These are phyloP conservation scores for Eulemur albifrons DNA, from an alignment of 2,797 vertebrate genomes.

Conservation along the genomic window DNA sequence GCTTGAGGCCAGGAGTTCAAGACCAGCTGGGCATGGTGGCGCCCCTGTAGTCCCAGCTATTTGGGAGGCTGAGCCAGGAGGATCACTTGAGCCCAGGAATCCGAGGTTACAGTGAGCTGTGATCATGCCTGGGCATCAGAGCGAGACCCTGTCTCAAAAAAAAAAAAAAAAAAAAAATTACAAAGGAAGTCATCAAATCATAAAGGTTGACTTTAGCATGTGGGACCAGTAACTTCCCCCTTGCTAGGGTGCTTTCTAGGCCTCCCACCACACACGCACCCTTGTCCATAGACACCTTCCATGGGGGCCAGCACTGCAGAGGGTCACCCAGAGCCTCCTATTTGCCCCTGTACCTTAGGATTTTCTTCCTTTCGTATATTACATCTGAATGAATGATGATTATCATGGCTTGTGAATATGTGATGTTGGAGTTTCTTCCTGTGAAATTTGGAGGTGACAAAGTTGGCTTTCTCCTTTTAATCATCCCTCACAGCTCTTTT, in stretches of 20 bases:
- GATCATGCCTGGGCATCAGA: too few relatives aligned
- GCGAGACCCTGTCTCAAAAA: too few relatives aligned
- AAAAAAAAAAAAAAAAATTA: too few relatives aligned
- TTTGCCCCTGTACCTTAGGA: not conserved
- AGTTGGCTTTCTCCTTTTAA: not conserved
- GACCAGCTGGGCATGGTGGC: too few relatives aligned
- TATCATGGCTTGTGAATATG: too few relatives aligned
- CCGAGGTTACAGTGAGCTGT: too few relatives aligned
- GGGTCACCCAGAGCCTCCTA: not conserved
- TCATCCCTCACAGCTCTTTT: not conserved
- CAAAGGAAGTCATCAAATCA: not conserved
- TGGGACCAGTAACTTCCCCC: not conserved
- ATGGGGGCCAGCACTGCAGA: not conserved
- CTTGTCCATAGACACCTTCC: not conserved
- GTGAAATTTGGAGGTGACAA: not conserved
- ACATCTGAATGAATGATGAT: not conserved
- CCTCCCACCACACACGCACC: too few relatives aligned
- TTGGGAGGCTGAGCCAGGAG: too few relatives aligned
- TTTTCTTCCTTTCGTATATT: not conserved
- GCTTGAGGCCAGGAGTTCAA: too few relatives aligned
- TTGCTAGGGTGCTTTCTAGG: not conserved
- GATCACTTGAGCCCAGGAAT: too few relatives aligned
- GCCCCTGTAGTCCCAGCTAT: too few relatives aligned
- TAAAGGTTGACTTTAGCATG: not conserved
- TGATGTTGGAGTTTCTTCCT: not conserved